These are phyloP conservation scores for Emydura subglobosa DNA, from an alignment of 2,113 vertebrate genomes.

Conservation along the genomic window DNA sequence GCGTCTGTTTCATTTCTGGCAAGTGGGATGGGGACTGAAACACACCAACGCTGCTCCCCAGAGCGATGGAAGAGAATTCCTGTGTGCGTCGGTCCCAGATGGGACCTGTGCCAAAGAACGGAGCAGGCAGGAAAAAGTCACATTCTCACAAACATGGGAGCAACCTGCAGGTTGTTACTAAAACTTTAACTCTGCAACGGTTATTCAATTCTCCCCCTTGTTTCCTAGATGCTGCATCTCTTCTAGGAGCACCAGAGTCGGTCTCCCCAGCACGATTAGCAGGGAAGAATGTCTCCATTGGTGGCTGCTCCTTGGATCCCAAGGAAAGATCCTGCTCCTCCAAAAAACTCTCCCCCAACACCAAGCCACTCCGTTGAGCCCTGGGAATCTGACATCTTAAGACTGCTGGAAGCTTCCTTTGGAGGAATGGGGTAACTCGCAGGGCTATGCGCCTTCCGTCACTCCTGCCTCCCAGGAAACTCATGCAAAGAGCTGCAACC, in stretches of 20 bases:
- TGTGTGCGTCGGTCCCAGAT: background rate
- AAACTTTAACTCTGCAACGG: background rate
- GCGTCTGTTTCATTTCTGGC: background rate
- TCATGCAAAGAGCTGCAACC: background rate
- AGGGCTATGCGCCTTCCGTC: background rate
- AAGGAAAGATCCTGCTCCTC: background rate
- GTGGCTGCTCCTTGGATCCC: background rate
- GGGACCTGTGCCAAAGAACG: background rate
- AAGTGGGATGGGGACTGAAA: background rate
- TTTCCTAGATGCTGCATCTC: background rate
- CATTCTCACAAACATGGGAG: background rate
- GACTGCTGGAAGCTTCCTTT: background rate
- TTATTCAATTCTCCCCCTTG: background rate
- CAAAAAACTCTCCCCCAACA: background rate
- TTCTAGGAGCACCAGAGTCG: background rate
- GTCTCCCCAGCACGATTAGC: background rate
- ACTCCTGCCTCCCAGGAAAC: background rate
- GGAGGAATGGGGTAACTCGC: background rate
- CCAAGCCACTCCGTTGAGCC: background rate
- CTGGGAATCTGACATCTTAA: background rate
- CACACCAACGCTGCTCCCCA: background rate
- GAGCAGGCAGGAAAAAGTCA: background rate
- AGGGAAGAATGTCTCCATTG: background rate
- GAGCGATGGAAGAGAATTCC: fast-evolving
- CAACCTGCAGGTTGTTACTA: background rate